phyloP scores from a whole-genome alignment of 2,113 vertebrate species.

The Alethe diademata region DNA sequence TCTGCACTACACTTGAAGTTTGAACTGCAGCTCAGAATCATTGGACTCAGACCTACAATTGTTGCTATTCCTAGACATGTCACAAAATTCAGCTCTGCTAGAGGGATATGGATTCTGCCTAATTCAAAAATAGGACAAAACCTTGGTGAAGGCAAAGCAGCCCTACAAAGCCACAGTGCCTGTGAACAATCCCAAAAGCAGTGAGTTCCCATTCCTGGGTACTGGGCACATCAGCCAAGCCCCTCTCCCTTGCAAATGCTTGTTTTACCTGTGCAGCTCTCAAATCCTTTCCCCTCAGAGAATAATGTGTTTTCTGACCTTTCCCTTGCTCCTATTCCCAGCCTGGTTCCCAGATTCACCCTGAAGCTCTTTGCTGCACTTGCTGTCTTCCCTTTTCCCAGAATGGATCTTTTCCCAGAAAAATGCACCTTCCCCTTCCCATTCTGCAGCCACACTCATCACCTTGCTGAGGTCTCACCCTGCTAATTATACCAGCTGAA shows the following conservation, averaged over 20 bases:
- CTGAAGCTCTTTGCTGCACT: neutral
- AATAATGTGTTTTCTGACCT: neutral
- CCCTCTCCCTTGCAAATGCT: neutral
- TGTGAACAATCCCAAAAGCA: neutral
- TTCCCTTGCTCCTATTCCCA: neutral
- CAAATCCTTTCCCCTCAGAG: neutral
- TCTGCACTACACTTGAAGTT: conserved; percentile 7
- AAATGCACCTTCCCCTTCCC: neutral
- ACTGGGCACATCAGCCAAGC: neutral
- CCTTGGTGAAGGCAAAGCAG: neutral
- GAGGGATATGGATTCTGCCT: neutral
- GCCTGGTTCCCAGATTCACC: neutral
- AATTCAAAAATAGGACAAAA: neutral
- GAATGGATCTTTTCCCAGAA: neutral
- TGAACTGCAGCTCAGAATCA: conserved; percentile 16
- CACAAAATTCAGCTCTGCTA: conserved; percentile 3
- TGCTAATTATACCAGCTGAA: neutral
- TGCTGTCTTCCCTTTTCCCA: neutral
- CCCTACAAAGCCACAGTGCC: neutral
- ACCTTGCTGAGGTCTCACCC: neutral
- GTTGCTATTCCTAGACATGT: conserved; percentile 12
- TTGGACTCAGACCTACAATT: neutral
- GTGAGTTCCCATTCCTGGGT: neutral
- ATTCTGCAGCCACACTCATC: neutral
- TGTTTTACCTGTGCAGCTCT: neutral